A percentile compares a stretch with the other conserved stretches of the same genome.
These are phyloP conservation scores for Bos indicus DNA, from an alignment of 2,113 vertebrate genomes.

Conservation along the genomic window DNA sequence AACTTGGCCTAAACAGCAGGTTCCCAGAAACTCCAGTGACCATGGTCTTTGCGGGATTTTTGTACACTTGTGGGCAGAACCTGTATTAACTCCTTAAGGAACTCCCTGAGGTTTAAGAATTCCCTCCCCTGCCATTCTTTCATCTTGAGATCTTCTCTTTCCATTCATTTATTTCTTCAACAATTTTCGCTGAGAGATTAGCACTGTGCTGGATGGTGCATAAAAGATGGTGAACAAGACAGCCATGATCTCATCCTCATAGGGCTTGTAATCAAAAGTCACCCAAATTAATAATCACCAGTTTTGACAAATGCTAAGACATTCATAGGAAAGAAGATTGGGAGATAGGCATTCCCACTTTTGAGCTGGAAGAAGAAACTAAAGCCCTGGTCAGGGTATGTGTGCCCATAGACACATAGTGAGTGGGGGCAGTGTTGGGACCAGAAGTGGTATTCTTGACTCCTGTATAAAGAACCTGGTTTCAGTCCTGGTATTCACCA, in stretches of 20 bases:
- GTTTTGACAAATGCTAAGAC: constrained; percentile 10
- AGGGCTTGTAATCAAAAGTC: neutral
- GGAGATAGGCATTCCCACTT: neutral
- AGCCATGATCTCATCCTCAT: neutral
- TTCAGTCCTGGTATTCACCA: constrained; percentile 12
- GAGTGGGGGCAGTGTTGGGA: neutral
- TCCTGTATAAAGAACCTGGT: neutral
- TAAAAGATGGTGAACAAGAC: constrained; percentile 11
- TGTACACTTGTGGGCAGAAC: neutral
- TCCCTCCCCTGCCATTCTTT: neutral
- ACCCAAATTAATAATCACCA: neutral
- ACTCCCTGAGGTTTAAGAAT: constrained; percentile 3
- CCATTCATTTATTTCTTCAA: constrained; percentile 16
- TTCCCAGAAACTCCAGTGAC: constrained; percentile 4
- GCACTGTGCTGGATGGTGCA: neutral
- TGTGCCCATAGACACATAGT: neutral
- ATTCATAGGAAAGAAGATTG: neutral
- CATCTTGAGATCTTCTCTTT: neutral
- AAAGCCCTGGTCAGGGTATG: neutral
- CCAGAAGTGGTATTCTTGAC: neutral
- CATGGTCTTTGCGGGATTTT: neutral
- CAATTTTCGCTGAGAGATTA: neutral
- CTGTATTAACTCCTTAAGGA: neutral
- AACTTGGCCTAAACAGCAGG: neutral
- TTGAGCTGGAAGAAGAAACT: constrained; percentile 2